A percentile compares a stretch with the other conserved stretches of the same genome.
Evolutionary conservation across 2,797 vertebrate genomes (phyloP).

Genomic region (Manis crassicaudata): DNA sequence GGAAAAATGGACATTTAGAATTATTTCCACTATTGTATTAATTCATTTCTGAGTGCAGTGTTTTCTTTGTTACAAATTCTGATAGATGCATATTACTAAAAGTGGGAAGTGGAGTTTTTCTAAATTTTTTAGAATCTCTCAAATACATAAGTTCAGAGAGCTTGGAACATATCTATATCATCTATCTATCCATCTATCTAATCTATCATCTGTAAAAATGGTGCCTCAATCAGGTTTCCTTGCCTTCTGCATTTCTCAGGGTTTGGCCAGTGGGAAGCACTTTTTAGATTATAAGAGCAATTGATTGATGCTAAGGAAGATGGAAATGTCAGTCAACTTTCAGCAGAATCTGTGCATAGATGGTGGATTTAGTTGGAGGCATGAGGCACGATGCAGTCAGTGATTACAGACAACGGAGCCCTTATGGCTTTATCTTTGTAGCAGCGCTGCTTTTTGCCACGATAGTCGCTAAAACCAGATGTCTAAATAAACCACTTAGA

Average conservation of each 20-base stretch:
- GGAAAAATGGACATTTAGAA: background rate
- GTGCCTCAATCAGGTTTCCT: background rate
- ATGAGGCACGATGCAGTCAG: background rate
- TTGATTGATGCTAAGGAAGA: background rate
- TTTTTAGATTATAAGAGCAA: background rate
- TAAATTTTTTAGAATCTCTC: background rate
- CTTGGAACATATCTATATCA: background rate
- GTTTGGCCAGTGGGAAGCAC: background rate
- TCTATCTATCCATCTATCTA: background rate
- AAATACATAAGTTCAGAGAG: background rate
- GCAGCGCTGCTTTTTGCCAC: background rate
- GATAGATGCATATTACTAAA: background rate
- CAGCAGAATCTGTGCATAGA: background rate
- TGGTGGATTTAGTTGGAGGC: background rate
- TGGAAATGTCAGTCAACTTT: conserved; percentile 37
- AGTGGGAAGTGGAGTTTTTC: background rate
- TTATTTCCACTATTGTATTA: background rate
- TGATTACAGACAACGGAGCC: background rate
- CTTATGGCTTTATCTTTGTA: background rate
- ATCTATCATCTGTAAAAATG: background rate
- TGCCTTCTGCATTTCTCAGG: conserved; percentile 15
- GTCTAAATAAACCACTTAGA: conserved; percentile 18
- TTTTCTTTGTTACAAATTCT: conserved; percentile 23
- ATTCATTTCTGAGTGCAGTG: conserved; percentile 20
- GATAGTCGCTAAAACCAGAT: background rate